Percentiles rank a stretch among this genome's conserved stretches.
Evolutionary conservation across 2,888 invertebrate genomes (phyloP).

Genomic region (Lepidocyrtinus sp.): DNA sequence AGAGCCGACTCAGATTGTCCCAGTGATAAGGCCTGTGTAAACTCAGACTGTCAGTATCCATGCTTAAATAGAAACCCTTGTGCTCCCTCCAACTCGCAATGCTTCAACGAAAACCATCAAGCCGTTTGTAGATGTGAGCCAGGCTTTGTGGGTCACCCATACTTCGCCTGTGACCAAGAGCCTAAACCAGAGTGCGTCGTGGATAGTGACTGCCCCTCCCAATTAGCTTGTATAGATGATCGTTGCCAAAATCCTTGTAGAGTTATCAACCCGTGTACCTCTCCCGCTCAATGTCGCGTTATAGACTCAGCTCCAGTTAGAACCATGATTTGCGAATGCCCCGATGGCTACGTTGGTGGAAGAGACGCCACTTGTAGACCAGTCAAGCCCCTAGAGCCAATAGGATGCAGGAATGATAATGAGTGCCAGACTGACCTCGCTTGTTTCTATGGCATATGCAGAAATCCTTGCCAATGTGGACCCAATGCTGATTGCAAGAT

Average conservation of each 20-base stretch:
- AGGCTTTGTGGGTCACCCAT: constrained; percentile 70
- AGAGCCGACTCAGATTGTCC: constrained; percentile 72
- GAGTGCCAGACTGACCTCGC: constrained; percentile 86
- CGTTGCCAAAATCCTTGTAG: constrained; percentile 89
- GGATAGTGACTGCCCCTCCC: constrained; percentile 87
- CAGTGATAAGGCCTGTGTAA: constrained; percentile 71
- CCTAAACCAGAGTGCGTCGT: constrained; percentile 79
- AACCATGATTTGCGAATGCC: constrained; percentile 86
- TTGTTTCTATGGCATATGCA: constrained; percentile 88
- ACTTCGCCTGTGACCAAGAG: constrained; percentile 68
- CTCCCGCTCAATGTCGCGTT: constrained; percentile 86
- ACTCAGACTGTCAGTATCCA: constrained; percentile 71
- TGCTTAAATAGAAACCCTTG: constrained; percentile 71
- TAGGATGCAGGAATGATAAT: constrained; percentile 84
- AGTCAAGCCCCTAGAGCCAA: constrained; percentile 72
- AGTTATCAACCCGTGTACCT: constrained; percentile 83
- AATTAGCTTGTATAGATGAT: constrained; percentile 85
- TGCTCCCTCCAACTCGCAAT: constrained; percentile 71
- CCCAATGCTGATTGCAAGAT: constrained; percentile 72
- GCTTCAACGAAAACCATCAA: constrained; percentile 71
- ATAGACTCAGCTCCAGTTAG: constrained; percentile 87
- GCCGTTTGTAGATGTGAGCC: constrained; percentile 71
- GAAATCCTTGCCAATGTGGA: constrained; percentile 91
- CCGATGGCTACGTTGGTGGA: constrained; percentile 87
- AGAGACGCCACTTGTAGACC: constrained; percentile 84